Evolutionary conservation across 2,797 vertebrate species (phyloP), one percentile per base, ranked within the genome.

Genomic region (Gallirallus australis): DNA sequence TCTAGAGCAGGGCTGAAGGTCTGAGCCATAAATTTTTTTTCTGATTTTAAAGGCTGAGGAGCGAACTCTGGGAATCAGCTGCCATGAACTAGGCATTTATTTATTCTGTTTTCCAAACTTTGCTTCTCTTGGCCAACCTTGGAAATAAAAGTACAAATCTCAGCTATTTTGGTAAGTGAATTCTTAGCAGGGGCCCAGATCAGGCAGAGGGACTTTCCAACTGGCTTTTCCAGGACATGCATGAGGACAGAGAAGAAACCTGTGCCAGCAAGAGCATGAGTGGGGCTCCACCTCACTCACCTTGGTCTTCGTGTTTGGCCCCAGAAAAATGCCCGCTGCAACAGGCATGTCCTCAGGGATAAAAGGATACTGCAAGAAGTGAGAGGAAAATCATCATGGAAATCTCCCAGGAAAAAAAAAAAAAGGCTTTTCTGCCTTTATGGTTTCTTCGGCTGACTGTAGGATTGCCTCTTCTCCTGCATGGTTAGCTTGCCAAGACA

Each of bases 81-180:
- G 60, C 60, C 59, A 23, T 4, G 27, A 89, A 60, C 42, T 39
- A 50, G 68, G 21, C 47, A 37, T 94, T 79, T 79, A 60, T 71
- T 93, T 93, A 50, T 84, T 90, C 91, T 65, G 28, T 82, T 91
- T 94, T 52, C 31, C 54, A 54, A 48, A 4, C 47, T 48, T 48
- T n/a, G 50, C 10, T 85, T 89, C 54, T 83, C 39, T 88, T 90
- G 63, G 72, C 23, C 70, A 81, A 25, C 12, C 31, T 15, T 42
- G 31, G 47, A 93, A 93, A 87, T 42, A 71, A 71, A 93, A 81
- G 82, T 90, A 83, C 27, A 66, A 78, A 83, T 86, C 54, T 72
- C 54, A 30, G 35, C 61, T 77, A 37, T 87, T 66, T 1, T 45
- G 0, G 40, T 59, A 50, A 5, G 6, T 63, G 84, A 73, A 45